Conservation (phyloP, 2,797 vertebrate species). For the Takifugu rubripes region DNA sequence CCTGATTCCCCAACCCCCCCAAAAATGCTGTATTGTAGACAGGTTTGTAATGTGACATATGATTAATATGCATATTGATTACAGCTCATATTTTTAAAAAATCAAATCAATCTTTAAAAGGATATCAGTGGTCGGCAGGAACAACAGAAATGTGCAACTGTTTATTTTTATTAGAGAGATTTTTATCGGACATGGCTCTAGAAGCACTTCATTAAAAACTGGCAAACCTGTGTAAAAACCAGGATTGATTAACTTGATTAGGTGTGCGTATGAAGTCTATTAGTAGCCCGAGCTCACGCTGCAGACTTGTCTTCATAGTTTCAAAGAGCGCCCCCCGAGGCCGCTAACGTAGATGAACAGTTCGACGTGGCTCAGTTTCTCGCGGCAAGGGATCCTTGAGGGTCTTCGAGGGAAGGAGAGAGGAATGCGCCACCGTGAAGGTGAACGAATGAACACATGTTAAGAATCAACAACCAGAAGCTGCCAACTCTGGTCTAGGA, state of each 20-base stretch:
- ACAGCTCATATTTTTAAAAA: too few species aligned
- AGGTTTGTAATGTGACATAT: too few species aligned
- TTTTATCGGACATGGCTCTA: too few species aligned
- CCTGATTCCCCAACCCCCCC: too few species aligned
- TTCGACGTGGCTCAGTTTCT: slow-evolving; percentile 59
- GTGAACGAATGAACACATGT: slow-evolving; percentile 79
- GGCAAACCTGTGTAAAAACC: background rate
- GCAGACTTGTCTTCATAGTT: slow-evolving; percentile 52
- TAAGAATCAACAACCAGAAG: slow-evolving; percentile 75
- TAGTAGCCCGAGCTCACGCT: slow-evolving; percentile 34
- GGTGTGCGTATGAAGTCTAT: slow-evolving; percentile 33
- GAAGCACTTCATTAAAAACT: too few species aligned
- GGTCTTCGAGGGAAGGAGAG: slow-evolving; percentile 37
- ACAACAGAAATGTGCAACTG: too few species aligned
- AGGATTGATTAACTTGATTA: slow-evolving; percentile 7
- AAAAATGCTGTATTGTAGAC: too few species aligned
- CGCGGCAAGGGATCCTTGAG: slow-evolving; percentile 50
- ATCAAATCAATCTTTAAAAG: too few species aligned
- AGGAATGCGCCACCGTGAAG: slow-evolving; percentile 52
- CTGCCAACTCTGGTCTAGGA: slow-evolving; percentile 76
- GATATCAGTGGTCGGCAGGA: too few species aligned
- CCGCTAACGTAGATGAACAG: slow-evolving; percentile 59
- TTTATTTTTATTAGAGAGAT: too few species aligned
- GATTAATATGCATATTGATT: too few species aligned
- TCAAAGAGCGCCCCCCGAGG: slow-evolving; percentile 56